Percentiles rank a stretch among this genome's conserved stretches.
phyloP scores from a whole-genome alignment of 2,888 invertebrate species.

The Pachliopta kotzebuea region DNA sequence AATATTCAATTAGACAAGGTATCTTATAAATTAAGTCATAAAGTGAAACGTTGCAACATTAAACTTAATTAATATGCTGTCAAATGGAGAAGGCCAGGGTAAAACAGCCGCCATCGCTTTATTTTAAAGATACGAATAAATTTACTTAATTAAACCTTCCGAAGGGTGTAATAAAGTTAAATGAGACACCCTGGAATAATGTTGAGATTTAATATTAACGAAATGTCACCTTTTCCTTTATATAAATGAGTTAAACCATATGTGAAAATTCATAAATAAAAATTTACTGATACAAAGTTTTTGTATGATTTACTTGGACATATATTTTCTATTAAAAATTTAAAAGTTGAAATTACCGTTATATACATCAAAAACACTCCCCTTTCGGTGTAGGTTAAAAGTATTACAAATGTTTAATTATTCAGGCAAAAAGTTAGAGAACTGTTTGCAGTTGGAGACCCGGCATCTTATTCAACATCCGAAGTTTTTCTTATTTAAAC shows the following conservation, averaged over 20 bases:
- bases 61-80: conserved; percentile 27
- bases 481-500: conserved; percentile 62
- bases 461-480: conserved; percentile 14
- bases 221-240: too few species aligned
- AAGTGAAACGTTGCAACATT: conserved; percentile 21
- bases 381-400: too few species aligned
- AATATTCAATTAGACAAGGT: conserved; percentile 3
- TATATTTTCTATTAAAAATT: too few species aligned
- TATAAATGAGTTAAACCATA: too few species aligned
- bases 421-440: conserved; percentile 13
- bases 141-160: conserved; percentile 24
- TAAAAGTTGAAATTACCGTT: too few species aligned
- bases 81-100: conserved; percentile 25
- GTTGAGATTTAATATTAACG: conserved; percentile 7
- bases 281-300: too few species aligned
- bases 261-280: too few species aligned
- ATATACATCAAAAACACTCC: too few species aligned
- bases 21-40: conserved; percentile 6
- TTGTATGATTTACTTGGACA: too few species aligned
- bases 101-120: conserved; percentile 27
- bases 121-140: conserved; percentile 28
- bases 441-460: conserved; percentile 15
- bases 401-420: neutral
- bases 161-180: conserved; percentile 25
- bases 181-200: conserved; percentile 18